A percentile compares a stretch with the other conserved stretches of the same genome.
Evolutionary conservation across 1,140 invertebrate species (phyloP).

Genomic region (Cotesia typhae): DNA sequence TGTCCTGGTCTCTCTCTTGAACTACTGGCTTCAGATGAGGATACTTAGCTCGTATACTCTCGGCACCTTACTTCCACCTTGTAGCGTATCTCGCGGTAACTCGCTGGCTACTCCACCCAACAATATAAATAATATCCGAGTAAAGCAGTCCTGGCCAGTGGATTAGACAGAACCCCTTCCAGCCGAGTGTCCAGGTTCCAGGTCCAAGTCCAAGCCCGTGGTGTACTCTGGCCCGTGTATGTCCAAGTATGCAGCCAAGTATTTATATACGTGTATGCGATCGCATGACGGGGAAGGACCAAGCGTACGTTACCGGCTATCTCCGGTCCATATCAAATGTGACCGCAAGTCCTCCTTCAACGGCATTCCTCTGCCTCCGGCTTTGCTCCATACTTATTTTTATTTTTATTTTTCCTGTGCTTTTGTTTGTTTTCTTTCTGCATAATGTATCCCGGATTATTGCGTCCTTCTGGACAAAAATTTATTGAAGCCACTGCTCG

Average conservation of each 20-base stretch:
- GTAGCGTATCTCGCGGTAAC: constrained; percentile 26
- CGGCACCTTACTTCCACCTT: constrained; percentile 39
- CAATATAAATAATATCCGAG: constrained; percentile 53
- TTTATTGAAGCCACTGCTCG: background rate
- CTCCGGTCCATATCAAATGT: constrained; percentile 64
- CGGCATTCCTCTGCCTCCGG: constrained; percentile 26
- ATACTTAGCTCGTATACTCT: background rate
- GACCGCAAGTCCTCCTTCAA: constrained; percentile 49
- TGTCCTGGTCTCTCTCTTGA: constrained; percentile 1
- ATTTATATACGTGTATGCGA: constrained; percentile 32
- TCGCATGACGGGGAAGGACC: constrained; percentile 53
- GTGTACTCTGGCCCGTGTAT: constrained; percentile 1
- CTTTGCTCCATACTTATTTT: background rate
- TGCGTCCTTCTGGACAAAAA: background rate
- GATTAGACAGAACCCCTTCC: constrained; percentile 28
- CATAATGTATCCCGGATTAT: constrained; percentile 9
- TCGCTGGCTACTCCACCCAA: constrained; percentile 30
- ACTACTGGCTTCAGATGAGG: no score
- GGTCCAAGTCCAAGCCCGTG: no score
- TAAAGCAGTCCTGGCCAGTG: constrained; percentile 11
- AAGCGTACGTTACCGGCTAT: constrained; percentile 62
- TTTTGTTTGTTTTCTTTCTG: constrained; percentile 7
- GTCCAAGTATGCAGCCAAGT: constrained; percentile 31
- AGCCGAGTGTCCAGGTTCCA: no score
- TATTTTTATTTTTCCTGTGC: background rate